A percentile compares a stretch with the other conserved stretches of the same genome.
Evolutionary conservation across 2,888 invertebrate species (phyloP).

Genomic region (Pollenia griseotomentosa): DNA sequence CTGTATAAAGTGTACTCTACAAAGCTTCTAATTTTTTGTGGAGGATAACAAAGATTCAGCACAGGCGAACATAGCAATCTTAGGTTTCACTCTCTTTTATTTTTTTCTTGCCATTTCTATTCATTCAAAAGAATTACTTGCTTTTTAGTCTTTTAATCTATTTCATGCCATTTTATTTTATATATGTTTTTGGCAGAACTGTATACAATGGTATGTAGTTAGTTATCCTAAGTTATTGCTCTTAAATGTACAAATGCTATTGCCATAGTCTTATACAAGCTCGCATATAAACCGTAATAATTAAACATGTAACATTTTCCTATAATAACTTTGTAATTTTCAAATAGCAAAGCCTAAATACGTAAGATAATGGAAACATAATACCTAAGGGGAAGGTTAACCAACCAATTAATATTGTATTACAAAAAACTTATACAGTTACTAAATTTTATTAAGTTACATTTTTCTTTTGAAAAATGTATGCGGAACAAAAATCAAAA

Average conservation of each 20-base stretch:
- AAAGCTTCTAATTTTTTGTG: too few relatives aligned
- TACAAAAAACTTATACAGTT: not conserved
- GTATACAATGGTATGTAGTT: not conserved
- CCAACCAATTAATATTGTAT: constrained; percentile 5
- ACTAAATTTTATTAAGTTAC: not conserved
- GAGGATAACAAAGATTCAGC: too few relatives aligned
- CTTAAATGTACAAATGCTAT: not conserved
- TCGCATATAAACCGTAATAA: not conserved
- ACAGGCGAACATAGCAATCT: too few relatives aligned
- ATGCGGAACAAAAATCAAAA: constrained; percentile 21
- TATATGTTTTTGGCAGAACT: not conserved
- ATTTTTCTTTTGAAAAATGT: not conserved
- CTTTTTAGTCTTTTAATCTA: too few relatives aligned
- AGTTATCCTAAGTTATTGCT: not conserved
- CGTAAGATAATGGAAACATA: constrained; percentile 26
- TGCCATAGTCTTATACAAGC: not conserved
- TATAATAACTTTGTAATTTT: constrained; percentile 14
- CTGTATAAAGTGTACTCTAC: too few relatives aligned
- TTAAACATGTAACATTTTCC: constrained; percentile 11
- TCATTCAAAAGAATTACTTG: too few relatives aligned
- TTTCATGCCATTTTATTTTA: not conserved
- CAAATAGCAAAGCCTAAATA: not conserved
- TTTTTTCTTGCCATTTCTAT: too few relatives aligned
- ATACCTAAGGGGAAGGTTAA: constrained; percentile 40
- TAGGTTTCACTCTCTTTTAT: too few relatives aligned